These are phyloP conservation scores for Campoletis raptor DNA, from an alignment of 2,888 invertebrate genomes.

Conservation along the genomic window DNA sequence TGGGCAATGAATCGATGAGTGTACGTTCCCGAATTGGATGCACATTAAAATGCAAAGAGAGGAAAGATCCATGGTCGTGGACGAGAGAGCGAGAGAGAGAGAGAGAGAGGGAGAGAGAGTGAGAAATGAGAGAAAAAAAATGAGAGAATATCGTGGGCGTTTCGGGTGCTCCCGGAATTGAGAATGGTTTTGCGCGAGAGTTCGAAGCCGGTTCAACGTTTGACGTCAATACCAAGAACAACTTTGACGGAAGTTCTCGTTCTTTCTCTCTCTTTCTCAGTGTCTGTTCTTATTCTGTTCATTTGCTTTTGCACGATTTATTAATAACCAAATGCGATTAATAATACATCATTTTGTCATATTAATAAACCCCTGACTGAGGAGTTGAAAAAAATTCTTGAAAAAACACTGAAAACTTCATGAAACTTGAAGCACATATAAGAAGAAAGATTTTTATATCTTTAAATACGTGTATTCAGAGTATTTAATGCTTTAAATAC, in stretches of 20 bases:
- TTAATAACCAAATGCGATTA: slow-evolving; percentile 54
- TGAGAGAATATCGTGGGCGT: slow-evolving; percentile 52
- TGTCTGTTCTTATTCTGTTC: slow-evolving; percentile 20
- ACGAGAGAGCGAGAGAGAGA: not conserved
- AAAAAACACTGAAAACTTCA: not conserved
- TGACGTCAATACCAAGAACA: slow-evolving; percentile 65
- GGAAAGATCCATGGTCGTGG: not conserved
- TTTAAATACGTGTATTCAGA: not conserved
- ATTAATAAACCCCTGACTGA: slow-evolving; percentile 6
- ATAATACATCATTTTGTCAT: slow-evolving; percentile 35
- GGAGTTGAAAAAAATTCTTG: not conserved
- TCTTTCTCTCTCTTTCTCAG: not conserved
- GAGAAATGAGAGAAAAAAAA: not conserved
- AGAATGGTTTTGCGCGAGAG: slow-evolving; percentile 24
- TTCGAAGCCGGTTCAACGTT: slow-evolving; percentile 55
- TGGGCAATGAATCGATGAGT: slow-evolving; percentile 29
- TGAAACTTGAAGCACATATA: not conserved
- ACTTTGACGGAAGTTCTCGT: slow-evolving; percentile 34
- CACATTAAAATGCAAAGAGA: slow-evolving; percentile 7
- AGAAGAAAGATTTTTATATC: not conserved
- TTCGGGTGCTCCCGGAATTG: slow-evolving; percentile 53
- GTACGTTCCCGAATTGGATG: slow-evolving; percentile 20
- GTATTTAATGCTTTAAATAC: not conserved
- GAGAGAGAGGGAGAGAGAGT: not conserved
- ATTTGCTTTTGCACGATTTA: slow-evolving; percentile 26